These are phyloP conservation scores for Zygothrica quintamaculata DNA, from an alignment of 2,888 invertebrate genomes.

Conservation along the genomic window DNA sequence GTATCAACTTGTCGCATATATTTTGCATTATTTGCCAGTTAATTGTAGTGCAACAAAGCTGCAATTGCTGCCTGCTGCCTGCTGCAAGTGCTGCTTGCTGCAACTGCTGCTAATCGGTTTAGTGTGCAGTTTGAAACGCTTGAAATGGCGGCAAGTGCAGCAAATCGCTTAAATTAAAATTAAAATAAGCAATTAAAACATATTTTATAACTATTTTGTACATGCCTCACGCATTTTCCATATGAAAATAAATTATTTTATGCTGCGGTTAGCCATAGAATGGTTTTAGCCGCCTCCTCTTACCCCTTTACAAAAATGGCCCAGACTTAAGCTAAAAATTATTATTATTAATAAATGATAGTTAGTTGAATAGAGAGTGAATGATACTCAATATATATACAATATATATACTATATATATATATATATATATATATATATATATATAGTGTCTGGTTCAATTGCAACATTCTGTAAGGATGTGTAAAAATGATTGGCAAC, in stretches of 20 bases:
- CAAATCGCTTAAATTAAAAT: constrained; percentile 58
- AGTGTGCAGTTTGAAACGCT: constrained; percentile 59
- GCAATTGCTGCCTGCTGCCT: not conserved
- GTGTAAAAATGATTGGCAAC: constrained; percentile 37
- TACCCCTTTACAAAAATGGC: constrained; percentile 1
- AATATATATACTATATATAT: no score
- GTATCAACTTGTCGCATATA: no score
- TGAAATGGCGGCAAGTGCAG: constrained; percentile 69
- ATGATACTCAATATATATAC: no score
- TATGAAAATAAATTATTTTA: constrained; percentile 75
- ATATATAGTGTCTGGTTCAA: no score
- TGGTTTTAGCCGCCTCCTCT: constrained; percentile 73
- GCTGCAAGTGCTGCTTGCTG: not conserved
- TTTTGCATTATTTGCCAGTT: constrained; percentile 2
- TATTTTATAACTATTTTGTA: constrained; percentile 52
- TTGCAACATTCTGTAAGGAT: not conserved
- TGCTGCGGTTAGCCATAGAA: constrained; percentile 75
- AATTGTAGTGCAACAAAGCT: not conserved
- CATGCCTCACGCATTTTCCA: constrained; percentile 46
- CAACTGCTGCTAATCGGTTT: constrained; percentile 59
- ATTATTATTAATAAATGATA: constrained; percentile 41
- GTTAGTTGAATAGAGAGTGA: not conserved
- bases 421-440: not conserved
- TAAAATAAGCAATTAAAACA: constrained; percentile 80
- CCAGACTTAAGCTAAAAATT: constrained; percentile 15